Conservation (phyloP, 2,113 vertebrate genomes). For the Cygnus atratus region DNA sequence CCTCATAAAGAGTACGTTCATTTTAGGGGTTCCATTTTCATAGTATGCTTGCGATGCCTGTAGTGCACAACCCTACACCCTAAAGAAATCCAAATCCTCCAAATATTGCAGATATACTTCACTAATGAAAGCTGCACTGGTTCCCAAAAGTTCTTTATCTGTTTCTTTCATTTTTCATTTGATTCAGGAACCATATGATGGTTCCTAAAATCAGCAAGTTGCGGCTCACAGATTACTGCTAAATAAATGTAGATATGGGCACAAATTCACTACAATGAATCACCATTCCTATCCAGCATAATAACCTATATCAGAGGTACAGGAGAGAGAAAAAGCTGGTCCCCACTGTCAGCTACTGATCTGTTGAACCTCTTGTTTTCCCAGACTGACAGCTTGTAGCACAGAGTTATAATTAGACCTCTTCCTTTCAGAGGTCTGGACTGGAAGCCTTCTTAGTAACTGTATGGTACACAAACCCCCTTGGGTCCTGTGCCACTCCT, state of each 20-base stretch:
- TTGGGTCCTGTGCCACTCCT: background rate
- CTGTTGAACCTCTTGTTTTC: background rate
- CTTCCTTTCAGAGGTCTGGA: background rate
- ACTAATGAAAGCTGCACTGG: background rate
- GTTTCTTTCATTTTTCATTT: background rate
- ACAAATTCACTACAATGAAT: background rate
- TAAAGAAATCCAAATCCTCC: background rate
- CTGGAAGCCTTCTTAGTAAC: background rate
- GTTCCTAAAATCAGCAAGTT: background rate
- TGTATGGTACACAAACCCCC: background rate
- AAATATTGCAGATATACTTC: background rate
- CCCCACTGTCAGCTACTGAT: background rate
- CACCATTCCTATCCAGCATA: background rate
- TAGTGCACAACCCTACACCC: accelerated
- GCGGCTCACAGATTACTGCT: background rate
- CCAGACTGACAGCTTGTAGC: background rate
- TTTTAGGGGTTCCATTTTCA: background rate
- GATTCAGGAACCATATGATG: background rate
- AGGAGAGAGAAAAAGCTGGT: background rate
- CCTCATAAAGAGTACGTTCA: background rate
- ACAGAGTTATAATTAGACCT: background rate
- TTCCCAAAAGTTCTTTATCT: background rate
- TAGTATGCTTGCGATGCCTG: background rate
- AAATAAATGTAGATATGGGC: background rate
- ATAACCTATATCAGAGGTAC: background rate